phyloP scores from a whole-genome alignment of 2,888 invertebrate genomes.

The Rugalucina vietnamica region DNA sequence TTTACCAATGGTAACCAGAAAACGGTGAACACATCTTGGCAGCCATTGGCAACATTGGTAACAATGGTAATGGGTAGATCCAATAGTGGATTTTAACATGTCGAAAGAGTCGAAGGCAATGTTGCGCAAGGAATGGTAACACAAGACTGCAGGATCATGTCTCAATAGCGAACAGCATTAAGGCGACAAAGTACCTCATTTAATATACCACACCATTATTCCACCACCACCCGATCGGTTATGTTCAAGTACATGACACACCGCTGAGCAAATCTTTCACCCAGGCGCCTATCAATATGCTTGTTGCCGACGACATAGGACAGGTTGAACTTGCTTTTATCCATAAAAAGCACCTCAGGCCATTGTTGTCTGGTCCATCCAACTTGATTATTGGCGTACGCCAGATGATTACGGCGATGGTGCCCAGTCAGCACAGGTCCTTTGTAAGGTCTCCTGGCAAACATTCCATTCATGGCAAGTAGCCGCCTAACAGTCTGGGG shows the following conservation, averaged over 20 bases:
- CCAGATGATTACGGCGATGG: not conserved
- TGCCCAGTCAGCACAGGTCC: not conserved
- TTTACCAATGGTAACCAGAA: too few species aligned
- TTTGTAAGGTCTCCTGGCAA: not conserved
- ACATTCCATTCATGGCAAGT: not conserved
- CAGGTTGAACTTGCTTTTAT: conserved; percentile 13
- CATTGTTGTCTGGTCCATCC: not conserved
- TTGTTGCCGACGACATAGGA: not conserved
- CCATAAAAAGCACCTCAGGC: not conserved
- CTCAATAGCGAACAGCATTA: too few species aligned
- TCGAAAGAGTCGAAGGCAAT: too few species aligned
- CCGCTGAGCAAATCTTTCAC: not conserved
- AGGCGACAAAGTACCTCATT: too few species aligned
- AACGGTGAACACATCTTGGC: too few species aligned
- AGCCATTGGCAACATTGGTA: too few species aligned
- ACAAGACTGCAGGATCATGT: too few species aligned
- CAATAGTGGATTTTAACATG: too few species aligned
- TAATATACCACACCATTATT: too few species aligned
- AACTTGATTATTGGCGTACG: not conserved
- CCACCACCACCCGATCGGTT: not conserved
- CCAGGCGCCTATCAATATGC: not conserved
- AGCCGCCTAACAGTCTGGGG: not conserved
- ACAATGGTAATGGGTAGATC: too few species aligned
- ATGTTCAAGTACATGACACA: not conserved
- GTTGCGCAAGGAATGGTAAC: too few species aligned